A percentile compares a stretch with the other conserved stretches of the same genome.
Evolutionary conservation across 1,140 invertebrate species (phyloP).

Genomic region (Scylla paramamosain): DNA sequence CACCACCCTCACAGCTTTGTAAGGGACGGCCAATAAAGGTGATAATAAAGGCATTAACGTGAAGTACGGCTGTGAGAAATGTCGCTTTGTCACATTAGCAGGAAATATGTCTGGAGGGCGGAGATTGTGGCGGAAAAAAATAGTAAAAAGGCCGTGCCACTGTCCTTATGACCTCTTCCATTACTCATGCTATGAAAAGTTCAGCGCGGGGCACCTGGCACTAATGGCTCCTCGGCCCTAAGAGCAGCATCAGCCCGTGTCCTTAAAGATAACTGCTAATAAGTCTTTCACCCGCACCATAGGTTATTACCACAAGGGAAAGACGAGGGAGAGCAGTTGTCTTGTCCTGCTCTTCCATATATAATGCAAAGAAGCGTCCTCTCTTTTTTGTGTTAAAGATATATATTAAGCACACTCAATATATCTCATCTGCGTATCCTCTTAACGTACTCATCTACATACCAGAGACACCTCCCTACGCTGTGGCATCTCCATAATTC

Average conservation of each 20-base stretch:
- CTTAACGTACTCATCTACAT: background rate
- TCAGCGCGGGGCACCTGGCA: background rate
- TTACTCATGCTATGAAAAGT: background rate
- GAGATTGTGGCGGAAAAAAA: background rate
- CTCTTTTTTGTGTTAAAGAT: background rate
- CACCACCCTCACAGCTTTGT: background rate
- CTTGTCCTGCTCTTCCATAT: no score
- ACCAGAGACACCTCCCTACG: background rate
- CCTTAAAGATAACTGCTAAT: background rate
- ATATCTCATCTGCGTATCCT: background rate
- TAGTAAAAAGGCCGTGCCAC: slow-evolving; percentile 21
- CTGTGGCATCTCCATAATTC: background rate
- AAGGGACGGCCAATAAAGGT: slow-evolving; percentile 9
- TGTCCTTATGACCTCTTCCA: slow-evolving; percentile 21
- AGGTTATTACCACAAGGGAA: background rate
- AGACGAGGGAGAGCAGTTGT: no score
- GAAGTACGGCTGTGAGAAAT: slow-evolving; percentile 4
- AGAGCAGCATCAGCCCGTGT: background rate
- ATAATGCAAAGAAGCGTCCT: no score
- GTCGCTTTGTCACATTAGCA: slow-evolving; percentile 21
- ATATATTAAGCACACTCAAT: background rate
- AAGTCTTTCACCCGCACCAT: background rate
- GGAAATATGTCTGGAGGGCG: slow-evolving; percentile 1
- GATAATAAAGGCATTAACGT: slow-evolving; percentile 24
- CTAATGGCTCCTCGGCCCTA: background rate